These are phyloP conservation scores for Anoplopoma fimbria DNA, from an alignment of 2,113 vertebrate genomes.

Conservation along the genomic window DNA sequence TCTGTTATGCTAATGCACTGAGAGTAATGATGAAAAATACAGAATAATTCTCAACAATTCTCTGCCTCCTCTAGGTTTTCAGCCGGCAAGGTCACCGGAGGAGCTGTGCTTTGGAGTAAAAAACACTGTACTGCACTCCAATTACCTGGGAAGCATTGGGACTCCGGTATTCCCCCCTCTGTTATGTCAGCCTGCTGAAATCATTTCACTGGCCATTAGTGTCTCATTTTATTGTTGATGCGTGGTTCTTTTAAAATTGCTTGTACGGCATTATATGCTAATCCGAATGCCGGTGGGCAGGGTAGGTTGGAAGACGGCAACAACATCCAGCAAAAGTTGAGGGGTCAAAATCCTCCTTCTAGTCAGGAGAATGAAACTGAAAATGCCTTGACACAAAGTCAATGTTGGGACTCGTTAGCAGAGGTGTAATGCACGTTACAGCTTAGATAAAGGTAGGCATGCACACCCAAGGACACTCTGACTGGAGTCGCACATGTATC, in stretches of 20 bases:
- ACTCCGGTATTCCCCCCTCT: slow-evolving; percentile 77
- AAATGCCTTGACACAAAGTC: slow-evolving; percentile 1
- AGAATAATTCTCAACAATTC: slow-evolving; percentile 15
- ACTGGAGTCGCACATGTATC: slow-evolving; percentile 5
- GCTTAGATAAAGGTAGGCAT: slow-evolving; percentile 11
- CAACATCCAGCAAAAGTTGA: not conserved
- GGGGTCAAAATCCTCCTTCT: slow-evolving; percentile 9
- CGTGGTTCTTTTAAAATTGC: slow-evolving; percentile 57
- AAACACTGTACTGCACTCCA: slow-evolving; percentile 66
- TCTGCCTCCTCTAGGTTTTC: slow-evolving; percentile 51
- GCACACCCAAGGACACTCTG: not conserved
- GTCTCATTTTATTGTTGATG: slow-evolving; percentile 71
- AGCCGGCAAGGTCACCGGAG: slow-evolving; percentile 72
- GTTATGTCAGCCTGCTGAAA: slow-evolving; percentile 68
- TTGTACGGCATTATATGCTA: slow-evolving; percentile 49
- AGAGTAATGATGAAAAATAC: slow-evolving; percentile 49
- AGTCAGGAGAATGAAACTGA: slow-evolving; percentile 7
- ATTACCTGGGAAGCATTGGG: slow-evolving; percentile 79
- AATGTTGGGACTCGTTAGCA: slow-evolving; percentile 3
- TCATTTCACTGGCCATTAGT: slow-evolving; percentile 75
- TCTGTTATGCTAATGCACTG: slow-evolving; percentile 54
- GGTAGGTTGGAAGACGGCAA: slow-evolving; percentile 4
- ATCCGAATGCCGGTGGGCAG: slow-evolving; percentile 51
- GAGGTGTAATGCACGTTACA: slow-evolving; percentile 7
- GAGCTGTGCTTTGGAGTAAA: slow-evolving; percentile 62